phyloP scores from a whole-genome alignment of 1,140 invertebrate species.

The Drosophila suzukii region DNA sequence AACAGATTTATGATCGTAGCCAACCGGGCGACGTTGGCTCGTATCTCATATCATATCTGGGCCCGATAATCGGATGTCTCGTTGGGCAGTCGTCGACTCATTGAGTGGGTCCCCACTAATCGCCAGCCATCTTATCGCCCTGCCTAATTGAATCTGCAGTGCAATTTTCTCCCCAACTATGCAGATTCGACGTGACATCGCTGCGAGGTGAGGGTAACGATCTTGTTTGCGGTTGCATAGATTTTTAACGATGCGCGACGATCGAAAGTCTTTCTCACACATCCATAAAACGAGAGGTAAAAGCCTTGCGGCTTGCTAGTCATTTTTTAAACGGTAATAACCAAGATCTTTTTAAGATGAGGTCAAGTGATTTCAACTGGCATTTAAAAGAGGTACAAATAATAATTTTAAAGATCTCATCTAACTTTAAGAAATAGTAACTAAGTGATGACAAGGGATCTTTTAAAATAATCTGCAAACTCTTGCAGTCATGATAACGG shows the following conservation, averaged over 20 bases:
- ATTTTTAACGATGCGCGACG: background rate
- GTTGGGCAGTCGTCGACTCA: slow-evolving; percentile 31
- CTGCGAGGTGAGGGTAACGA: background rate
- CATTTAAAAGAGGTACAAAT: too few relatives aligned
- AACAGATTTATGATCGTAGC: slow-evolving; percentile 74
- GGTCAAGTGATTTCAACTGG: background rate
- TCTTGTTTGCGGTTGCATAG: background rate
- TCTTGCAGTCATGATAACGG: too few relatives aligned
- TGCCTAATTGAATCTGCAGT: slow-evolving; percentile 16
- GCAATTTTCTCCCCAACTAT: slow-evolving; percentile 7
- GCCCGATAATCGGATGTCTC: slow-evolving; percentile 55
- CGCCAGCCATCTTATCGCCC: slow-evolving; percentile 10
- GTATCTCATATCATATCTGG: slow-evolving; percentile 71
- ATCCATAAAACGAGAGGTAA: too few relatives aligned
- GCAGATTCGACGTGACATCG: slow-evolving; percentile 3
- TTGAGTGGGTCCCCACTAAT: slow-evolving; percentile 10
- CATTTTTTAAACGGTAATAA: too few relatives aligned
- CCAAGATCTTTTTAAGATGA: background rate
- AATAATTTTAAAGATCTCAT: too few relatives aligned
- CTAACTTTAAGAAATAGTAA: too few relatives aligned
- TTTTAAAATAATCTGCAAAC: too few relatives aligned
- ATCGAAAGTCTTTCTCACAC: background rate
- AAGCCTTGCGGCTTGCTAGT: too few relatives aligned
- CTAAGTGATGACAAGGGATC: too few relatives aligned
- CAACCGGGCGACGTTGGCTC: slow-evolving; percentile 42